Percentiles rank a stretch among this genome's conserved stretches.
These are phyloP conservation scores for Sebastes nivosus DNA, from an alignment of 2,797 vertebrate genomes.

Conservation along the genomic window DNA sequence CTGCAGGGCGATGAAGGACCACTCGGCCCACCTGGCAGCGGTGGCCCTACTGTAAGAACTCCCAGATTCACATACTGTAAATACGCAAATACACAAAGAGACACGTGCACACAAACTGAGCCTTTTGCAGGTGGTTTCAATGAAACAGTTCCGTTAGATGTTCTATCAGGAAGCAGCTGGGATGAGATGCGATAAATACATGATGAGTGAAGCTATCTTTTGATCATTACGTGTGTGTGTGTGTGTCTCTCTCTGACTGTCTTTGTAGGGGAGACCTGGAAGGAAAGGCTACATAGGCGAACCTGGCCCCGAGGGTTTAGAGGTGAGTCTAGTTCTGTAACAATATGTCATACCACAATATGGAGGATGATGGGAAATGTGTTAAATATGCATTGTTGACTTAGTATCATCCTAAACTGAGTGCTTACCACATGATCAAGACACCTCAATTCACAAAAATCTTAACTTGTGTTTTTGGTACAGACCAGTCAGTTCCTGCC, in stretches of 20 bases:
- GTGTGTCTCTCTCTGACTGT: not conserved
- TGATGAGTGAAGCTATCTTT: not conserved
- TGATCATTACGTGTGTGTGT: not conserved
- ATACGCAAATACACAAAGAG: slow-evolving; percentile 1
- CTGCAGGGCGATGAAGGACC: slow-evolving; percentile 94
- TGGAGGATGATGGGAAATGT: not conserved
- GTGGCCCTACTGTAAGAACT: slow-evolving; percentile 88
- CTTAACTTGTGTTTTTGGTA: not conserved
- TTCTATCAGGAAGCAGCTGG: slow-evolving; percentile 9
- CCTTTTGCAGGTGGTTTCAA: slow-evolving; percentile 23
- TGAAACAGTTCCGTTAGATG: not conserved
- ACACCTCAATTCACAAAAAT: not conserved
- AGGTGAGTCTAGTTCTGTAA: slow-evolving; percentile 75
- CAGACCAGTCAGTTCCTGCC: not conserved
- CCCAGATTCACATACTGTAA: not conserved
- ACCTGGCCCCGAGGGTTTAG: slow-evolving; percentile 88
- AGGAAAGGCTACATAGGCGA: slow-evolving; percentile 90
- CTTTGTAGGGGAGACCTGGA: slow-evolving; percentile 89
- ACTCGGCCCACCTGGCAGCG: slow-evolving; percentile 85
- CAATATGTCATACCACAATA: not conserved
- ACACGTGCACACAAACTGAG: not conserved
- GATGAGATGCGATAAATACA: slow-evolving; percentile 11
- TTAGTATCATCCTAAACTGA: no score
- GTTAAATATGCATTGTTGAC: not conserved
- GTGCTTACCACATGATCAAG: no score